A percentile compares a stretch with the other conserved stretches of the same genome.
Evolutionary conservation across 2,113 vertebrate genomes (phyloP).

Genomic region (Sarotherodon lohbergeri): DNA sequence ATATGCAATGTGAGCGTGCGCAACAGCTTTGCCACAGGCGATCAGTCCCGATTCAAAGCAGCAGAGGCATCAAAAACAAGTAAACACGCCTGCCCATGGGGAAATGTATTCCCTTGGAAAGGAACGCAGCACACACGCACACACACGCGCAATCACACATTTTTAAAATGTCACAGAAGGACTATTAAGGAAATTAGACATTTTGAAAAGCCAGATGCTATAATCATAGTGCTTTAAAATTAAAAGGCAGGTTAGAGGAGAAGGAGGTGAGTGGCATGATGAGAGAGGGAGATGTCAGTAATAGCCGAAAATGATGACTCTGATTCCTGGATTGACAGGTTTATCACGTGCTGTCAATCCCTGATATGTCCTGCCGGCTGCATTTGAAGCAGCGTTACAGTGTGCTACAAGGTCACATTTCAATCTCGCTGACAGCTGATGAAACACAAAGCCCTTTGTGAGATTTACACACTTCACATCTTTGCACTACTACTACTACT

Average conservation of each 20-base stretch:
- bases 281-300: slow-evolving; percentile 24
- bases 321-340: slow-evolving; percentile 21
- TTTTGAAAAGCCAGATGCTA: not conserved
- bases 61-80: slow-evolving; percentile 34
- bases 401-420: slow-evolving; percentile 40
- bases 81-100: slow-evolving; percentile 27
- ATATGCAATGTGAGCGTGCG: slow-evolving; percentile 49
- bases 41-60: slow-evolving; percentile 42
- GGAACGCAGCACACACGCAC: not conserved
- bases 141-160: not conserved
- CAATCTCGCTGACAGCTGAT: slow-evolving; percentile 47
- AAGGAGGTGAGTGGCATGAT: not conserved
- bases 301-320: slow-evolving; percentile 4
- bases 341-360: slow-evolving; percentile 50
- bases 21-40: slow-evolving; percentile 35
- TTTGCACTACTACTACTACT: not conserved
- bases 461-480: slow-evolving; percentile 38
- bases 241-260: slow-evolving; percentile 9
- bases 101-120: slow-evolving; percentile 10
- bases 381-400: slow-evolving; percentile 3
- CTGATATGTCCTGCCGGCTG: slow-evolving; percentile 31
- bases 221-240: slow-evolving; percentile 18
- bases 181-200: not conserved
- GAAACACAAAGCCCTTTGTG: slow-evolving; percentile 1
- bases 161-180: slow-evolving; percentile 27